Evolutionary conservation across 2,113 vertebrate genomes (phyloP), one percentile per base, ranked within the genome.

Genomic region (Corydoras sp.): DNA sequence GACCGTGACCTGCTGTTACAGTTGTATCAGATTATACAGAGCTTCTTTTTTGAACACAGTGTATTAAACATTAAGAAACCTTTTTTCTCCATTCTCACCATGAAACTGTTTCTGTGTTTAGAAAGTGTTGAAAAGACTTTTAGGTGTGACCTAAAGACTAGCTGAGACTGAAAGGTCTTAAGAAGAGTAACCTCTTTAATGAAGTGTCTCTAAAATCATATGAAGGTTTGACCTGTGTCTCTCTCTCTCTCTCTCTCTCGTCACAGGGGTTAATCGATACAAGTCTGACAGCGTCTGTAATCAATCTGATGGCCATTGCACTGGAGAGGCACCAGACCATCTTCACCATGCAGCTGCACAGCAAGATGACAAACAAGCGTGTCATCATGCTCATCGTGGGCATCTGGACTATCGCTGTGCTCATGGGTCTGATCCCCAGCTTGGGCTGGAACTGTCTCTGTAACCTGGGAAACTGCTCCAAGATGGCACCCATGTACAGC

Each of bases 401-500:
- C 0, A 92, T 98, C 83, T 99, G 97, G 97, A 81, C 88, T 35
- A 79, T 94, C n/a, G 91, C 97, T 0, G 89, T 96, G 72, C 71
- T 98, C 81, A 94, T 99, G 95, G 95, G 95, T 1, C 88, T 96
- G 0, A 87, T 98, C 31, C 97, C 97, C 30, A 92, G 90, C 0
- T 83, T 98, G 87, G 97, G 95, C 71, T 99, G 97, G 97, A 93
- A 96, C 83, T 99, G 97, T 79, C 82, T 95, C 56, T 99, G 97
- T 51, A 75, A 93, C 83, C 88, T 95, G 75, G 10, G 11, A 0
- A 62, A 81, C 69, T 99, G 97, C 83, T 99, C 97, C 43, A 93
- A 89, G 61, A 90, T 99, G 89, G 97, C 96, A 0, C 97, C 97
- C 48, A 82, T 98, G 81, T 99, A 98, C 76, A 95, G 92, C 81